Percentiles rank a stretch among this genome's conserved stretches.
Conservation (phyloP, 2,113 vertebrate genomes). For the Triplophysa tibetana region DNA sequence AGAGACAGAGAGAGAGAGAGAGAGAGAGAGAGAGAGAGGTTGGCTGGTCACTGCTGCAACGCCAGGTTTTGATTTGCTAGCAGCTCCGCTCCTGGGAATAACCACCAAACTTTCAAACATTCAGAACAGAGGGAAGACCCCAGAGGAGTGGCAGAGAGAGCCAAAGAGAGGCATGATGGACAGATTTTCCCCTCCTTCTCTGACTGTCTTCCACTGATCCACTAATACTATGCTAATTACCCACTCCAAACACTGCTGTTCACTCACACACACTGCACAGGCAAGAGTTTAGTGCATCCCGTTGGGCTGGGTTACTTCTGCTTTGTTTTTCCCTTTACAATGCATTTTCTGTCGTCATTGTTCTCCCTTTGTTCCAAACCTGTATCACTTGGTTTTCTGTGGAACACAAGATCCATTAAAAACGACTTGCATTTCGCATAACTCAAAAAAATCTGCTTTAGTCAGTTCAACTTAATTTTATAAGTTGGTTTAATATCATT, state of each 20-base stretch:
- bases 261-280: neutral
- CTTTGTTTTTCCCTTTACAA: neutral
- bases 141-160: constrained; percentile 43
- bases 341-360: no score
- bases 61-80: constrained; percentile 98
- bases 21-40: constrained; percentile 12
- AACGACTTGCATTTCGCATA: no score
- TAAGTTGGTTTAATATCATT: no score
- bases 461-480: no score
- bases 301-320: neutral
- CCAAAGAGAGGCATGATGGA: constrained; percentile 46
- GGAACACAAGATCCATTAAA: no score
- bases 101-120: constrained; percentile 92
- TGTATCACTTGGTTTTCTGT: no score
- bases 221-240: constrained; percentile 55
- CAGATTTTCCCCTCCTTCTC: constrained; percentile 58
- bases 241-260: constrained; percentile 32
- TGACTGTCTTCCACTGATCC: constrained; percentile 62
- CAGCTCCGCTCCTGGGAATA: constrained; percentile 87
- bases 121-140: constrained; percentile 66
- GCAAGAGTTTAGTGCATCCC: neutral
- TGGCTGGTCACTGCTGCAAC: constrained; percentile 96
- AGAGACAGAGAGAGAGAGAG: no score
- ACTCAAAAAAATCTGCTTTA: no score
- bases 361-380: no score